Evolutionary conservation across 2,888 invertebrate species (phyloP).

Genomic region (Autographa pulchrina): DNA sequence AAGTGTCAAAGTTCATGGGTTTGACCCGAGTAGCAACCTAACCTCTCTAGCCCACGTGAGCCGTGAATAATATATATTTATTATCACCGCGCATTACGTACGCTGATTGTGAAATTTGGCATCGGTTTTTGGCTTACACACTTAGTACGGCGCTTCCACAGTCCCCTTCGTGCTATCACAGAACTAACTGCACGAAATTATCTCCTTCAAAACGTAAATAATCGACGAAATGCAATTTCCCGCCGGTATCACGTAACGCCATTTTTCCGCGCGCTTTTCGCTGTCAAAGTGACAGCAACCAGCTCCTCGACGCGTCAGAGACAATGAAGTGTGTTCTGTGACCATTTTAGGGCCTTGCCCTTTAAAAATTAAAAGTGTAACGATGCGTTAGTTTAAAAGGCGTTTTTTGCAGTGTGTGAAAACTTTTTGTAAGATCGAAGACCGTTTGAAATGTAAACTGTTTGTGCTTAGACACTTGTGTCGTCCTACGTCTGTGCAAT

Average conservation of each 20-base stretch:
- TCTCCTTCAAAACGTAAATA: constrained; percentile 31
- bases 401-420: constrained; percentile 55
- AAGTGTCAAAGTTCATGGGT: constrained; percentile 9
- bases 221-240: constrained; percentile 71
- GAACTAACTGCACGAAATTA: constrained; percentile 51
- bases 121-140: constrained; percentile 74
- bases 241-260: constrained; percentile 69
- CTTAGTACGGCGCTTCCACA: constrained; percentile 62
- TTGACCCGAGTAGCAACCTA: constrained; percentile 17
- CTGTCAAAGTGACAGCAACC: constrained; percentile 63
- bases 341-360: constrained; percentile 44
- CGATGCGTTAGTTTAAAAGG: constrained; percentile 38
- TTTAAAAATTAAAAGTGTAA: constrained; percentile 46
- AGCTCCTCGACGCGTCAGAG: constrained; percentile 45
- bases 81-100: constrained; percentile 48
- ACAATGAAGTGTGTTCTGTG: constrained; percentile 45
- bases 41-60: constrained; percentile 36
- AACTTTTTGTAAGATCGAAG: constrained; percentile 48
- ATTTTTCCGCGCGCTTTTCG: constrained; percentile 59
- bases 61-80: constrained; percentile 34
- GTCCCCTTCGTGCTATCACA: constrained; percentile 63
- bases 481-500: constrained; percentile 58
- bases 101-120: constrained; percentile 84
- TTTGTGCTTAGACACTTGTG: constrained; percentile 58
- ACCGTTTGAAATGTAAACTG: constrained; percentile 64